Base-by-base conservation (phyloP, 2,113 vertebrate genomes). In the Scophthalmus maximus region DNA sequence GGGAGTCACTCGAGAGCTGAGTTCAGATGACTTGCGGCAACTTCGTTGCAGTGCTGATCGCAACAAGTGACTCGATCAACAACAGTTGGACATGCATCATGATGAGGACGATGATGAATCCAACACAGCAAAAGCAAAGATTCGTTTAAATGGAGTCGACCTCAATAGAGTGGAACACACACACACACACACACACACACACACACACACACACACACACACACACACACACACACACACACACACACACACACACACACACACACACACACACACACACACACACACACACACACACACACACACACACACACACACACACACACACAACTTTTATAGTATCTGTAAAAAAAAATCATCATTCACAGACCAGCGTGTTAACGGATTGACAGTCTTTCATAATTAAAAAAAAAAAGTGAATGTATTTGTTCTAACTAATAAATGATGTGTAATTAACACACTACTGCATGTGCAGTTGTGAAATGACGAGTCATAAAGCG, bases 51-150 rank as follows among this genome's bases (percentile, higher is more conserved):
- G 34, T 20, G n/a, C 42, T 53, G 53, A 50, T 73, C 26, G 81
- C 81, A 77, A 77, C 85, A 87, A 86, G 78, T 79, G 80, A 67
- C 17, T 56, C 57, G 2, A 26, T 68, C 56, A 40, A 32, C 46
- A 34, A 27, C 1, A 17, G 63, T 51, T 67, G 55, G 30, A 60
- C 44, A 29, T 61, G 57, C 61, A 66, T 61, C 57, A 56, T n/a
- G n/a, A n/a, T n/a, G n/a, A n/a, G n/a, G 34, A 60, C 46, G 30
- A 44, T 42, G 49, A 50, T 4, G 30, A 47, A 55, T 47, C 47
- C 55, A 64, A 32, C 7, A 56, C 65, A 15, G 49, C 55, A n/a
- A 15, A 56, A 26, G 69, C 52, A 78, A 70, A 70, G 62, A 81
- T 84, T 72, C 55, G 60, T 75, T 70, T 73, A 23, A 79, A 62